phyloP scores from a whole-genome alignment of 1,140 invertebrate genomes.

The Meloidogyne floridensis region DNA sequence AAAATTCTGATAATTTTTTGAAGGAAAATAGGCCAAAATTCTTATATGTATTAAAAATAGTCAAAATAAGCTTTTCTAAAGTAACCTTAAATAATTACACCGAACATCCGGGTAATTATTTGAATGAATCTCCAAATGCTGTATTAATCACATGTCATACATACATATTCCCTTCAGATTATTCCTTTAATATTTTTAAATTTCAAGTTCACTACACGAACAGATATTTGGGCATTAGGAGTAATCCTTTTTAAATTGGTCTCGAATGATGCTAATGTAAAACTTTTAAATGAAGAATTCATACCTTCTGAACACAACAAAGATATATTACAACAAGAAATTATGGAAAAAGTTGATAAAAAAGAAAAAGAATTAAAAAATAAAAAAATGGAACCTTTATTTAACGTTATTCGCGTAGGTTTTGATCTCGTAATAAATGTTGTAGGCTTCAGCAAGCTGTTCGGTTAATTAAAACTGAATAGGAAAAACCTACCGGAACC shows the following conservation, averaged over 20 bases:
- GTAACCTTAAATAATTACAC: no score
- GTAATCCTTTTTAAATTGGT: not conserved
- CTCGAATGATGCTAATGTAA: not conserved
- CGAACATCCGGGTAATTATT: no score
- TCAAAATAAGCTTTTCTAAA: no score
- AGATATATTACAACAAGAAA: not conserved
- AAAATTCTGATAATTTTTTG: no score
- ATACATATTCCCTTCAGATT: no score
- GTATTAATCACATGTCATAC: no score
- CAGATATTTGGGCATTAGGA: not conserved
- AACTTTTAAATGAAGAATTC: not conserved
- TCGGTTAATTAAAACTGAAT: no score
- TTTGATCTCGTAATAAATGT: not conserved
- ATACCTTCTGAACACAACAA: not conserved
- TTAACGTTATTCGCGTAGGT: not conserved
- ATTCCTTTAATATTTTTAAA: not conserved
- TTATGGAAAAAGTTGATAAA: slow-evolving; percentile 5
- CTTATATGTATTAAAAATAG: no score
- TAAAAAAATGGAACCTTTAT: not conserved
- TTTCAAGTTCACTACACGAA: not conserved
- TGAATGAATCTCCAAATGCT: no score
- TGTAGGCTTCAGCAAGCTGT: no score
- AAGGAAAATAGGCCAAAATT: no score
- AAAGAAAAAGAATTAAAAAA: not conserved
- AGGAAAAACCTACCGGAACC: no score